These are phyloP conservation scores for Nephotettix cincticeps DNA, from an alignment of 1,140 invertebrate genomes.

Conservation along the genomic window DNA sequence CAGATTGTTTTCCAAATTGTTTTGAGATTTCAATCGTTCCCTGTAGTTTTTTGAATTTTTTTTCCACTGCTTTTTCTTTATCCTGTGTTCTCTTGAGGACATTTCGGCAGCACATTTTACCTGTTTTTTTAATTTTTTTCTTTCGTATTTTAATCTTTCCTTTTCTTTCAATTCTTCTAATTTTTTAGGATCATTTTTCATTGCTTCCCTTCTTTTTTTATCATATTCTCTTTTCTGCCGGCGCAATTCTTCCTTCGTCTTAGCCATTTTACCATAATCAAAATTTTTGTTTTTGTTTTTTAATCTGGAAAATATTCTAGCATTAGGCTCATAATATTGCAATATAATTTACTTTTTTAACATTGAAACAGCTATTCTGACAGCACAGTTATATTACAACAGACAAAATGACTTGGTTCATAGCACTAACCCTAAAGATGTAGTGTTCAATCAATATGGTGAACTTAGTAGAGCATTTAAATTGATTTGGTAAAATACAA, in stretches of 20 bases:
- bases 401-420: neutral
- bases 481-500: too few species aligned
- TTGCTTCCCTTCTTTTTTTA: neutral
- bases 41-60: neutral
- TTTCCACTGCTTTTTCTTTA: neutral
- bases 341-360: neutral
- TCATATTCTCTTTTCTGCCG: neutral
- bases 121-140: slow-evolving; percentile 4
- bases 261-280: neutral
- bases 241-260: neutral
- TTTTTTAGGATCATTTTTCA: slow-evolving; percentile 13
- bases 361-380: neutral
- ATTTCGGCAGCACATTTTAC: neutral
- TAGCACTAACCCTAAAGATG: too few species aligned
- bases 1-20: too few species aligned
- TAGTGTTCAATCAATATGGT: too few species aligned
- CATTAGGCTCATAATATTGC: neutral
- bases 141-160: neutral
- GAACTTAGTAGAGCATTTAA: too few species aligned
- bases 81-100: neutral
- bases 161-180: slow-evolving; percentile 4
- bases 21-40: neutral
- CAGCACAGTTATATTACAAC: neutral
- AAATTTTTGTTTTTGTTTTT: neutral
- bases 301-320: neutral